Evolutionary conservation across 2,888 invertebrate species (phyloP), one percentile per base, ranked within the genome.

Genomic region (Caenorhabditis sp.): DNA sequence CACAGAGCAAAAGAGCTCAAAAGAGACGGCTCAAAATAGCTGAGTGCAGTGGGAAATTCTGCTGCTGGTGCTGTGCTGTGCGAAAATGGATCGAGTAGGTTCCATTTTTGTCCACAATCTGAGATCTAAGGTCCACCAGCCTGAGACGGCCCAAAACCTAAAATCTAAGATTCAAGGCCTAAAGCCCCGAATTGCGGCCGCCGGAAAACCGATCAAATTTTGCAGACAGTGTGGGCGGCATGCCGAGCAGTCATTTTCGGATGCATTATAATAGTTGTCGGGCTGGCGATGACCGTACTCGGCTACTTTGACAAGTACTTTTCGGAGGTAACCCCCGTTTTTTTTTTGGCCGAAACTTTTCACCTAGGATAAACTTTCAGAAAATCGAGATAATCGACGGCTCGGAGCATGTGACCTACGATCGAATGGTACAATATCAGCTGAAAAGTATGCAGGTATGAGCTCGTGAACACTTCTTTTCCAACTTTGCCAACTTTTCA

Each of bases 221-320:
- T 79, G 70, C 81, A 88, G 88, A 89, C 89, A 17, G 92, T 96
- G 81, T 96, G 95, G 95, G 94, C 95, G 89, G 95, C 95, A 30
- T 95, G 95, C 90, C 93, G 95, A 85, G 95, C 95, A 24, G 92
- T 96, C 17, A 93, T 94, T 79, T 92, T 95, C 73, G 96, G 96
- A 30, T 91, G 95, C 81, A 91, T 95, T 80, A 92, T 96, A 79
- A 94, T 96, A 93, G 91, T 94, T 80, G 91, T 95, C 46, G 96
- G 96, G 22, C 94, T 94, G 66, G 94, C 94, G 65, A 96, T 96
- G 96, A 95, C 95, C 39, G 94, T 95, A 41, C 93, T 95, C 89
- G 95, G 95, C 24, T 87, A 87, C 66, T 88, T 90, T 58, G 88
- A 87, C 65, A 80, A 81, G 26, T 78, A 85, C 48, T 82, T 87